Evolutionary conservation across 2,797 vertebrate genomes (phyloP), one percentile per base, ranked within the genome.

Genomic region (Tapirus indicus): DNA sequence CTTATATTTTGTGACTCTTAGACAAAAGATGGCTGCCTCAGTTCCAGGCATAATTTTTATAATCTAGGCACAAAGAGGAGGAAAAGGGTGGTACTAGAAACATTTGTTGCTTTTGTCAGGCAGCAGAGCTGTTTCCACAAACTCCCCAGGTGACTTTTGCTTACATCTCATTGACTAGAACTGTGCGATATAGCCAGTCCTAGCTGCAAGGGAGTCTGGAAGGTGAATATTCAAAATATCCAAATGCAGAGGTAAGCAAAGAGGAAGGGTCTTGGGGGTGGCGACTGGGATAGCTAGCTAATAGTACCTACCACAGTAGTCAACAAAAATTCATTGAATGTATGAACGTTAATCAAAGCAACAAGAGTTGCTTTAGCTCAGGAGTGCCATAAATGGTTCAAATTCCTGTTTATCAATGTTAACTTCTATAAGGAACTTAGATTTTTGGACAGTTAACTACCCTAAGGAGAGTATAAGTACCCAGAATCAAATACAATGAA

Each of bases 331-430:
- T 74, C 16, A 62, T 47, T 18, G 32, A 72, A 49, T 78, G 47
- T 85, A 17, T 71, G 77, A 47, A 52, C 58, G 23, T 88, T 92
- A 80, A 64, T 77, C n/a, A 88, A 78, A 75, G 83, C 3, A 41
- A 17, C 14, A 75, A 88, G 52, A 60, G n/a, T 74, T 94, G 27
- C 38, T 56, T 96, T 90, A n/a, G 49, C 23, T 91, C 54, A 85
- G 72, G 47, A 87, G 44, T 82, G 38, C 1, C 87, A 32, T 56
- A 87, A 66, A 74, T 29, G 20, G 1, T 41, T 95, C 44, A 52
- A 29, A 52, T 80, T 93, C 52, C 14, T 85, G 3, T 52, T 93
- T 69, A 54, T 74, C 3, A 68, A 38, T 60, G 49, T 69, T 71
- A 89, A 68, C 2, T 52, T 47, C 7, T 32, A n/a, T 49, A 72